A percentile compares a stretch with the other conserved stretches of the same genome.
phyloP scores from a whole-genome alignment of 2,888 invertebrate species.

The Mythimna impura region DNA sequence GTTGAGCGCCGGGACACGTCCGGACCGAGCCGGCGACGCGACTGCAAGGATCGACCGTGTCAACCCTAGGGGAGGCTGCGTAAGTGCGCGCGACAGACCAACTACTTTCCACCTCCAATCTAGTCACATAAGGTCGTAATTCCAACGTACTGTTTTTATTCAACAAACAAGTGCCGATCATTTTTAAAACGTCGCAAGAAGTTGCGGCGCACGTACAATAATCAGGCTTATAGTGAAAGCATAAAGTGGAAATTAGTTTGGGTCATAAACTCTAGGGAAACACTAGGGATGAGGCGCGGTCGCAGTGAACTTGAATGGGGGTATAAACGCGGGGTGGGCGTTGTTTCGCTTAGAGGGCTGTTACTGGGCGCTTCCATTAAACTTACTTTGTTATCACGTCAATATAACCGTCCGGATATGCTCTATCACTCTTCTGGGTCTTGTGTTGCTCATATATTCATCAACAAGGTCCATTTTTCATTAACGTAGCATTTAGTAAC shows the following conservation, averaged over 20 bases:
- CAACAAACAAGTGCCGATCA: conserved; percentile 72
- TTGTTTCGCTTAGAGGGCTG: conserved; percentile 78
- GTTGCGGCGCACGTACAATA: conserved; percentile 57
- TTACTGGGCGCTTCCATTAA: conserved; percentile 82
- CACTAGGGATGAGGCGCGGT: conserved; percentile 83
- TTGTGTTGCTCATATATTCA: conserved; percentile 45
- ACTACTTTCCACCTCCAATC: conserved; percentile 67
- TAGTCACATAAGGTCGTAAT: conserved; percentile 71
- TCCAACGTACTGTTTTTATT: conserved; percentile 61
- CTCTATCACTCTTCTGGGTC: conserved; percentile 58
- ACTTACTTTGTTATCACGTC: conserved; percentile 75
- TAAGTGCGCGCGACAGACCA: conserved; percentile 76
- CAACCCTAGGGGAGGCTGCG: conserved; percentile 89
- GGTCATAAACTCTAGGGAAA: conserved; percentile 66
- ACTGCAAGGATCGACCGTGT: conserved; percentile 89
- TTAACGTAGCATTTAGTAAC: conserved; percentile 15
- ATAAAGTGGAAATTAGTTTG: conserved; percentile 69
- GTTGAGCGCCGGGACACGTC: conserved; percentile 80
- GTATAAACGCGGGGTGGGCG: conserved; percentile 81
- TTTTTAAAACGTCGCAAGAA: conserved; percentile 72
- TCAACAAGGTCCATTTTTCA: conserved; percentile 42
- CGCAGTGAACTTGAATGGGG: conserved; percentile 79
- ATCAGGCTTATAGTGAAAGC: conserved; percentile 62
- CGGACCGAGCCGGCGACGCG: conserved; percentile 87
- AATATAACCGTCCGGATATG: conserved; percentile 51